These are phyloP conservation scores for Lophius americanus DNA, from an alignment of 2,797 vertebrate species.

Conservation along the genomic window DNA sequence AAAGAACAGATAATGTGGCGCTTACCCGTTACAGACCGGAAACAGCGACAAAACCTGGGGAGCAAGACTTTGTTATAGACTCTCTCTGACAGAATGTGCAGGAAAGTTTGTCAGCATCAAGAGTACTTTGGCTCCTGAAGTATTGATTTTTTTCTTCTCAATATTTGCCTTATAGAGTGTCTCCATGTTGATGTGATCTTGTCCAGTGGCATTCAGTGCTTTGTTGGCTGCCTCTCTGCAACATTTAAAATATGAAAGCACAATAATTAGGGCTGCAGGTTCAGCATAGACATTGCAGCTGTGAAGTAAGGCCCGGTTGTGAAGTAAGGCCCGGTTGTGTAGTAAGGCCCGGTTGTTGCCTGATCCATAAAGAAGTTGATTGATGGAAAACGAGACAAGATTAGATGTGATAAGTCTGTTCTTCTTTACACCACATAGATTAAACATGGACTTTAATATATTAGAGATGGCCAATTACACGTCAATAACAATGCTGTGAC, in stretches of 20 bases:
- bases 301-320: too few relatives aligned
- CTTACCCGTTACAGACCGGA: slow-evolving; percentile 82
- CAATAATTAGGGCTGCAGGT: not conserved
- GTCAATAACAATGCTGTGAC: too few relatives aligned
- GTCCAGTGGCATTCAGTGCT: slow-evolving; percentile 89
- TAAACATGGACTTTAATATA: too few relatives aligned
- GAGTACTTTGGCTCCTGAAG: not conserved
- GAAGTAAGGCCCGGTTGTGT: too few relatives aligned
- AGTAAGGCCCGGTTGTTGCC: too few relatives aligned
- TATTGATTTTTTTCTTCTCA: not conserved
- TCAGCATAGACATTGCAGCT: too few relatives aligned
- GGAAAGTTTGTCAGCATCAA: not conserved
- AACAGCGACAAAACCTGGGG: slow-evolving; percentile 75
- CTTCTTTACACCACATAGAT: too few relatives aligned
- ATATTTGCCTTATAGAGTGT: slow-evolving; percentile 86
- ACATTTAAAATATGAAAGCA: slow-evolving; percentile 23
- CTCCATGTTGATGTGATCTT: slow-evolving; percentile 83
- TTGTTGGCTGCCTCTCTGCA: slow-evolving; percentile 87
- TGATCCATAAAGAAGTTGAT: too few relatives aligned
- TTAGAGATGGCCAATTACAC: too few relatives aligned
- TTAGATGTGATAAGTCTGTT: too few relatives aligned
- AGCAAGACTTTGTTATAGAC: slow-evolving; percentile 14
- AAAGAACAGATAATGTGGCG: slow-evolving; percentile 4
- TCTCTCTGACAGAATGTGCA: slow-evolving; percentile 1
- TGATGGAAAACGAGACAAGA: too few relatives aligned